Evolutionary conservation across 2,797 vertebrate species (phyloP), one percentile per base, ranked within the genome.

Genomic region (Fratercula arctica): DNA sequence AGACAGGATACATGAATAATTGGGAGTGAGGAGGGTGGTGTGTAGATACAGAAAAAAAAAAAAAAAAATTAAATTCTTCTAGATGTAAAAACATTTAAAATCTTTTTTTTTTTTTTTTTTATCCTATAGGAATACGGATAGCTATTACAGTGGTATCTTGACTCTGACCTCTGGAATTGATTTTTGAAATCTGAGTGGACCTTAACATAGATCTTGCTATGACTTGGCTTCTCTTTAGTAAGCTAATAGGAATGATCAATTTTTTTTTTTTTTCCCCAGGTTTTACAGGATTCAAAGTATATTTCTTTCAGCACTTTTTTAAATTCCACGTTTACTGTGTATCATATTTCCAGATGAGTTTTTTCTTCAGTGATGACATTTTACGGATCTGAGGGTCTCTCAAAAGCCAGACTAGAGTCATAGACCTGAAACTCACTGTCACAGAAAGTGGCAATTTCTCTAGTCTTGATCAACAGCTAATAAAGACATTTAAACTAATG

Each of bases 11-110:
- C 16, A 53, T 19, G 16, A 88, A 73, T 50, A 67, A 26, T 10
- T 61, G 4, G 3, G n/a, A 76, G 5, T 11, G 16, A 21, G 1
- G 26, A 39, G 5, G 6, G 8, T 59, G 5, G 5, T 7, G 9
- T 23, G 6, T 25, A 74, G 28, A 29, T 41, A 46, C 2, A 74
- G 15, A 67, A 92, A 68, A 26, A 46, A 46, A 46, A 20, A 11
- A 11, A 61, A 92, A 37, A 11, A 68, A 39, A 51, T 45, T 7
- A 77, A 48, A 8, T 25, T 79, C 25, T 83, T 89, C 14, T 5
- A 70, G 1, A 53, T 28, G 3, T 11, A n/a, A 68, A 90, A 45
- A 6, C 3, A 24, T 28, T 4, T 83, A 21, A 53, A 66, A 7
- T 1, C 2, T 17, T 51, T 46, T 33, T 48, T n/a, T 23, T 23